phyloP scores from a whole-genome alignment of 2,888 invertebrate genomes.

The Drosophila recens region DNA sequence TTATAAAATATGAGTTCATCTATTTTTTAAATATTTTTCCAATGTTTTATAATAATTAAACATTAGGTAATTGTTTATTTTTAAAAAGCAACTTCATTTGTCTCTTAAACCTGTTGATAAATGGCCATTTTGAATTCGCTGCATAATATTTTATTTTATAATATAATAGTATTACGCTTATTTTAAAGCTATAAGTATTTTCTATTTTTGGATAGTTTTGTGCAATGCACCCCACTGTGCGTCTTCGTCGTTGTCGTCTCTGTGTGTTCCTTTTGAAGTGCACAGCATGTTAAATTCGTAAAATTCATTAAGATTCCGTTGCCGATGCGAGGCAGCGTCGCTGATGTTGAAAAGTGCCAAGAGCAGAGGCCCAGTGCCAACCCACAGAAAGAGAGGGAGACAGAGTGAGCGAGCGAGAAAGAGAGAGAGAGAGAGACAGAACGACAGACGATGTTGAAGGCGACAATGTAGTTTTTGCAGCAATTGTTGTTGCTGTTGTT shows the following conservation, averaged over 20 bases:
- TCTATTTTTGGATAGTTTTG: background rate
- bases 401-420: slow-evolving; percentile 13
- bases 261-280: slow-evolving; percentile 80
- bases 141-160: background rate
- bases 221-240: slow-evolving; percentile 27
- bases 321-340: slow-evolving; percentile 71
- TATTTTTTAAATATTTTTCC: too few relatives aligned
- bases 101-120: background rate
- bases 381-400: slow-evolving; percentile 18
- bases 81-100: too few relatives aligned
- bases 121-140: background rate
- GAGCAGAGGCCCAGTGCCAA: slow-evolving; percentile 52
- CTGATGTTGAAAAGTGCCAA: slow-evolving; percentile 56
- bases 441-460: slow-evolving; percentile 43
- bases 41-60: too few relatives aligned
- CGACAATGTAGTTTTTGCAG: slow-evolving; percentile 68
- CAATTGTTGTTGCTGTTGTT: slow-evolving; percentile 28
- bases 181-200: slow-evolving; percentile 1
- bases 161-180: background rate
- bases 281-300: slow-evolving; percentile 82
- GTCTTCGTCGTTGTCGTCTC: slow-evolving; percentile 29
- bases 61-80: too few relatives aligned
- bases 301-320: slow-evolving; percentile 80
- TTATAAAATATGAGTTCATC: too few relatives aligned
- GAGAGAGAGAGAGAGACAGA: slow-evolving; percentile 1